Evolutionary conservation across 2,888 invertebrate species (phyloP).

Genomic region (Galerucella calmariensis): DNA sequence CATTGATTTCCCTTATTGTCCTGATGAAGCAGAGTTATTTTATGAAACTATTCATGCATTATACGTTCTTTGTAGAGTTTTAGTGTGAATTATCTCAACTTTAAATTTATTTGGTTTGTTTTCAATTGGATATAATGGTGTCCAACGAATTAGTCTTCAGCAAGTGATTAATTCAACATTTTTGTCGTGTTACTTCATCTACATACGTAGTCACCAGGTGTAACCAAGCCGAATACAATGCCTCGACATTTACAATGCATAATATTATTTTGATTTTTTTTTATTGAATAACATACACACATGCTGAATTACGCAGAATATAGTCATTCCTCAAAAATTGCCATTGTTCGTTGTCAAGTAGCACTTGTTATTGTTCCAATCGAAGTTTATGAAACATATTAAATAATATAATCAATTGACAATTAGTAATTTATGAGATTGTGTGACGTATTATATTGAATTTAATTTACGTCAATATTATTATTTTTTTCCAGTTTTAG

Average conservation of each 20-base stretch:
- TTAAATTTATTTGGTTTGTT: too few species aligned
- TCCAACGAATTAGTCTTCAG: too few species aligned
- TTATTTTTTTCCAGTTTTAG: too few species aligned
- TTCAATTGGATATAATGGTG: too few species aligned
- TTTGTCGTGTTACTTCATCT: background rate
- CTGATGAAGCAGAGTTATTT: too few species aligned
- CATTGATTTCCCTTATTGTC: too few species aligned
- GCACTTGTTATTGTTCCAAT: background rate
- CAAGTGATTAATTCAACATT: background rate
- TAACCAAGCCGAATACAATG: background rate
- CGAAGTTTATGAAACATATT: background rate
- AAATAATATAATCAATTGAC: background rate
- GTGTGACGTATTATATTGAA: too few species aligned
- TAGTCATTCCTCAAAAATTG: background rate
- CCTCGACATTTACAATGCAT: background rate
- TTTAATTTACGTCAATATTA: too few species aligned
- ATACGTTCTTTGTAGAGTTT: too few species aligned
- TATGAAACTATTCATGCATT: too few species aligned
- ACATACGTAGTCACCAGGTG: background rate
- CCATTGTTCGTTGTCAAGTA: background rate
- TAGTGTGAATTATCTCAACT: too few species aligned
- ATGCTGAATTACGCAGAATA: background rate
- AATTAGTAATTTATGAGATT: background rate
- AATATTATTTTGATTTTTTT: background rate
- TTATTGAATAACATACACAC: background rate